phyloP scores from a whole-genome alignment of 2,797 vertebrate genomes.

The Atherinosoma microstoma region DNA sequence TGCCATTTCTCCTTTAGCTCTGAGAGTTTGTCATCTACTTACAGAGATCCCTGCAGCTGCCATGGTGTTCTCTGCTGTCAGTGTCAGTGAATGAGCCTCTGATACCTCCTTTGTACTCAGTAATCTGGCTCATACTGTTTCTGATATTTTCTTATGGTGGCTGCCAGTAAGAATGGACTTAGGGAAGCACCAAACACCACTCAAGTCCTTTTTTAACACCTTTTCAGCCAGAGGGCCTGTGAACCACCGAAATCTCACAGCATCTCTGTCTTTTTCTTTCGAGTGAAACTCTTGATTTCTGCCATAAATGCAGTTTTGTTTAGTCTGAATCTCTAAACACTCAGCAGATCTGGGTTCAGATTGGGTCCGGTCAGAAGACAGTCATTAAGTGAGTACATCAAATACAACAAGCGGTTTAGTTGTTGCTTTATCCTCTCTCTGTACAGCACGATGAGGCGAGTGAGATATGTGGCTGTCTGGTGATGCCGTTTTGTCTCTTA shows the following conservation, averaged over 20 bases:
- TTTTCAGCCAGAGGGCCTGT: background rate
- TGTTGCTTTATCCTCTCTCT: background rate
- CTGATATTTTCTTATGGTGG: slow-evolving; percentile 29
- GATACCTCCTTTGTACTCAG: background rate
- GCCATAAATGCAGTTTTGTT: slow-evolving; percentile 10
- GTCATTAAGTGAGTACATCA: slow-evolving; percentile 1
- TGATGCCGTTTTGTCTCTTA: too few relatives aligned
- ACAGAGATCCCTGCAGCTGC: slow-evolving; percentile 7
- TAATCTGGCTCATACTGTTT: slow-evolving; percentile 8
- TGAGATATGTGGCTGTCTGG: too few relatives aligned
- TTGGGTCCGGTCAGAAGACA: slow-evolving; percentile 8
- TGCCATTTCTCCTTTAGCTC: slow-evolving; percentile 11
- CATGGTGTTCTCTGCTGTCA: too few relatives aligned
- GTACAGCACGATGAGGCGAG: too few relatives aligned
- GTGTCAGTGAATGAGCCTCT: background rate
- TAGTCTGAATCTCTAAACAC: background rate
- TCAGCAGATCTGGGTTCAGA: slow-evolving; percentile 9
- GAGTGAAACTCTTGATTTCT: slow-evolving; percentile 21
- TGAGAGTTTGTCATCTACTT: slow-evolving; percentile 14
- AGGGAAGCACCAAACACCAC: slow-evolving; percentile 30
- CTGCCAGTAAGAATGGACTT: slow-evolving; percentile 27
- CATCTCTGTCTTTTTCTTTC: background rate
- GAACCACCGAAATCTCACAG: slow-evolving; percentile 38
- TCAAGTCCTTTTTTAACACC: slow-evolving; percentile 19
- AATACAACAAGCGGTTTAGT: background rate